Base-by-base conservation (phyloP, 2,113 vertebrate genomes). In the Melospiza georgiana region DNA sequence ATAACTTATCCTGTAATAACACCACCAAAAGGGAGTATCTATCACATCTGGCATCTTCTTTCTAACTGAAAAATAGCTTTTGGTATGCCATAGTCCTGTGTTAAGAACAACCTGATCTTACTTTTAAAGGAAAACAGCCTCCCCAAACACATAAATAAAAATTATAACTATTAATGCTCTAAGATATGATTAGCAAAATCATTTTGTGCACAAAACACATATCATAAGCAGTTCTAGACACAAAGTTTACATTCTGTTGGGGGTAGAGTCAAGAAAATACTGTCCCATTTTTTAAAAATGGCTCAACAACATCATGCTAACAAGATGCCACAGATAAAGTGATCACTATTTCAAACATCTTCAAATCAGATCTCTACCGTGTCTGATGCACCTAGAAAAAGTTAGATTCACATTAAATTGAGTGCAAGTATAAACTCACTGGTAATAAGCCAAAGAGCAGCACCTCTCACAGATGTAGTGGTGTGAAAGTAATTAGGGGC, bases 61-160 rank as follows among this genome's bases (percentile, higher is more conserved):
- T 85, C 71, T 63, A 79, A 86, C 33, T 79, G 43, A 94, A 94
- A 88, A 79, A 86, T 44, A 75, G 31, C 54, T 93, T 94, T 69
- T 71, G 43, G 51, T 49, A 82, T 88, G 67, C 68, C n/a, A 94
- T 52, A 89, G 72, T 89, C 46, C 57, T 69, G n/a, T 89, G 66
- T 85, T 89, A 87, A 88, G 65, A 85, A 85, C 52, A 86, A n/a
- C 15, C 9, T 19, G 7, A 71, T 71, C 51, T 66, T 83, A 79
- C 30, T 89, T 84, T 83, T 83, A 78, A 83, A 91, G 37, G 57
- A 89, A 91, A 92, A 83, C 41, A 61, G 41, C 46, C 35, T 79
- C 66, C 31, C 27, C 57, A 83, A 83, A 52, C 30, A 65, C 66
- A 89, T 39, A 81, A 87, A 87, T 87, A 84, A 57, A 71, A 74